Evolutionary conservation across 2,797 vertebrate species (phyloP), one percentile per base, ranked within the genome.

Genomic region (Sebastes diaconus): DNA sequence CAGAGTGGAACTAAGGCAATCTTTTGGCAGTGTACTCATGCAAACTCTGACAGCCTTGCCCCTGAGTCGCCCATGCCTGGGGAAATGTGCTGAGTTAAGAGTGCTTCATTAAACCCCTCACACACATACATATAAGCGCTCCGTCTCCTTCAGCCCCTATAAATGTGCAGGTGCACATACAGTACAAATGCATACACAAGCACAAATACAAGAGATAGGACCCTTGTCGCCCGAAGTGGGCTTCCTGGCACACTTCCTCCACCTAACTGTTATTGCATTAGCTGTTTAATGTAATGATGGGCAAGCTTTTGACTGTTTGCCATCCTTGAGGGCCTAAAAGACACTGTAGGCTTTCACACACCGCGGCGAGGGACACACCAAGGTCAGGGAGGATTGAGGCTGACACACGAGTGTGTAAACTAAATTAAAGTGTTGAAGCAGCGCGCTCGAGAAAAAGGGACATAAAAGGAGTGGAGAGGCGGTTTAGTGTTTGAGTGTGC

Each of bases 81-180:
- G 84, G 89, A 88, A 88, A 85, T 90, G 84, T 91, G 84, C 78
- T 82, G 86, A 90, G 84, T 91, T 88, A 85, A 84, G 77, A 92
- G 84, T 80, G 92, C 88, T 88, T 92, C 91, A 94, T 93, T 94
- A 92, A 93, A 88, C 84, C 52, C 64, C 66, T 80, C 74, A 77
- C 69, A 86, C 61, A 70, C 24, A 73, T 34, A 83, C 75, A 83
- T 64, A 68, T 18, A 29, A 54, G 81, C 34, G 46, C 65, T 54
- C 18, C 61, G 18, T 16, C 25, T 68, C 34, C 27, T 71, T 30
- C 55, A 68, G 39, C 50, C 24, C 22, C 14, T 71, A n/a, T 76
- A 72, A 79, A 85, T 24, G 54, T 68, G 66, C 74, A 89, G 90
- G 86, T 93, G 78, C 86, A 89, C 75, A 86, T 36, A 63, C 39